A percentile compares a stretch with the other conserved stretches of the same genome.
Evolutionary conservation across 2,113 vertebrate species (phyloP).

Genomic region (Maccullochella peelii): DNA sequence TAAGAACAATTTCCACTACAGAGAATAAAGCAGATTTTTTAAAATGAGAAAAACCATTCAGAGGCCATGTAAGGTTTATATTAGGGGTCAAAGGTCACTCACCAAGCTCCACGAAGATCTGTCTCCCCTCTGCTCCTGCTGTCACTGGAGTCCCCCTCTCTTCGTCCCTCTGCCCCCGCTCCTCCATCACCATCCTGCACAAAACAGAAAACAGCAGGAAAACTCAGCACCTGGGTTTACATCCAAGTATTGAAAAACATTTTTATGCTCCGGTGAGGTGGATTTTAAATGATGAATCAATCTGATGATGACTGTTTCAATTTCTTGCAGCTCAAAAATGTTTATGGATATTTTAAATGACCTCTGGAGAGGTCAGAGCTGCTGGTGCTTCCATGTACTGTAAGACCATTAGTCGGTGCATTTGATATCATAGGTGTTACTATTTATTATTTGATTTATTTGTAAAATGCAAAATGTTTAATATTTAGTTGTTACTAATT

Average conservation of each 20-base stretch:
- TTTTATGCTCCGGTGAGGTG: neutral
- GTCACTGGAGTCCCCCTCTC: constrained; percentile 79
- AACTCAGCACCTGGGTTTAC: neutral
- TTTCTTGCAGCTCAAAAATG: neutral
- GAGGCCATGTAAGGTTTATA: neutral
- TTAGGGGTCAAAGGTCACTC: constrained; percentile 75
- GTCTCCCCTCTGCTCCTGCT: constrained; percentile 87
- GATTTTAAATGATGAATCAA: neutral
- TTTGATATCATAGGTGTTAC: neutral
- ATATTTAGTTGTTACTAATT: neutral
- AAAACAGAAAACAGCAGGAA: constrained; percentile 11
- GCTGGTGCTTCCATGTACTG: no score
- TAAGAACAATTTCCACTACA: neutral
- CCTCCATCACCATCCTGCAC: constrained; percentile 98
- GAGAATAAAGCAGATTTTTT: neutral
- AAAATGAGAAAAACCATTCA: neutral
- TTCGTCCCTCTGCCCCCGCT: constrained; percentile 89
- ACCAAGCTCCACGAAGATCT: constrained; percentile 96
- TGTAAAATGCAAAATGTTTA: neutral
- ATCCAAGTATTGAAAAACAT: neutral
- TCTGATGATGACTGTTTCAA: neutral
- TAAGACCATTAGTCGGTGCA: neutral
- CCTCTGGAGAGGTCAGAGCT: neutral
- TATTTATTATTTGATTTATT: neutral
- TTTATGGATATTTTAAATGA: neutral